Evolutionary conservation across 2,797 vertebrate species (phyloP).

Genomic region (Cossypha dichroa): DNA sequence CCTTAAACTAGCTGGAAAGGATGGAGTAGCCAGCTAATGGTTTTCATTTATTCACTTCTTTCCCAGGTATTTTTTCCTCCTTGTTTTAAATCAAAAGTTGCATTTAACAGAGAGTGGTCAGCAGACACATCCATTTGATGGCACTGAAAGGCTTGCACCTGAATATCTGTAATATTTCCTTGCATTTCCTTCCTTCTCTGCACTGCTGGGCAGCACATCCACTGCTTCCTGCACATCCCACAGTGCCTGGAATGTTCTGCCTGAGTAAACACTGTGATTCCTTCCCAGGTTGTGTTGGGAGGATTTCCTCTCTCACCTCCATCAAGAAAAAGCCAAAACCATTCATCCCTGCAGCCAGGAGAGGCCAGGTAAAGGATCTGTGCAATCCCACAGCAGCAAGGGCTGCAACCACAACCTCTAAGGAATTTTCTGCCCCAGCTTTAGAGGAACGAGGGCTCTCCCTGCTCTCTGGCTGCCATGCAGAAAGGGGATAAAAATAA

Average conservation of each 20-base stretch:
- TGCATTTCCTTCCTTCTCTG: not conserved
- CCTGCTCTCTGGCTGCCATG: not conserved
- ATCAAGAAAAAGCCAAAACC: not conserved
- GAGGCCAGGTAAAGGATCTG: not conserved
- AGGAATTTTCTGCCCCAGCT: not conserved
- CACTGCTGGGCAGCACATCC: not conserved
- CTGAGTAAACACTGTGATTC: not conserved
- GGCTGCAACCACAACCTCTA: not conserved
- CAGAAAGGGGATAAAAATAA: not conserved
- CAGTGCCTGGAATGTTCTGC: not conserved
- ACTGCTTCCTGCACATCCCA: accelerated
- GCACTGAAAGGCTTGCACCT: not conserved
- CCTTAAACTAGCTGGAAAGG: not conserved
- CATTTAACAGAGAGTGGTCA: not conserved
- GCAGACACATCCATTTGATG: not conserved
- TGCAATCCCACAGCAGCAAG: not conserved
- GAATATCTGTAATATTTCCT: not conserved
- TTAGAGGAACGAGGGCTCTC: not conserved
- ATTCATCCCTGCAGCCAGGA: not conserved
- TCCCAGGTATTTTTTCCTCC: not conserved
- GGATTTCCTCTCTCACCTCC: not conserved
- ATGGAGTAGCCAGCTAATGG: not conserved
- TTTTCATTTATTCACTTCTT: not conserved
- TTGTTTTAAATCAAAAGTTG: not conserved
- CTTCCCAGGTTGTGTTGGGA: not conserved